Evolutionary conservation across 2,888 invertebrate genomes (phyloP).

Genomic region (Agelastica alni): DNA sequence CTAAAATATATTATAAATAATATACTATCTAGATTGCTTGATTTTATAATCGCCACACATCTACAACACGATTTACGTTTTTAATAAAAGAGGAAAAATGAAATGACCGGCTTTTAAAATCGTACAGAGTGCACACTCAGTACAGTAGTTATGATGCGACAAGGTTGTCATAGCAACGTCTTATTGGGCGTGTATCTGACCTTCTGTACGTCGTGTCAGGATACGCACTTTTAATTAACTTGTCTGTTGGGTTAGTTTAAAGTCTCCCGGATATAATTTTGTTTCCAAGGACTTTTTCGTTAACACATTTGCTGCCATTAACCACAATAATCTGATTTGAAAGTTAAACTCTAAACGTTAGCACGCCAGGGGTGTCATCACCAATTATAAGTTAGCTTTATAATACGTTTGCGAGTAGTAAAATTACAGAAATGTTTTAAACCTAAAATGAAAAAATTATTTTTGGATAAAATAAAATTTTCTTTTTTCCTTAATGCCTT

Average conservation of each 20-base stretch:
- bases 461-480: no score
- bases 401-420: no score
- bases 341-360: no score
- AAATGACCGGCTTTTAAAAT: not conserved
- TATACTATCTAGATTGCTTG: no score
- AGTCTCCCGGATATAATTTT: slow-evolving; percentile 7
- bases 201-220: slow-evolving; percentile 13
- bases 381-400: no score
- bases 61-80: no score
- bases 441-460: no score
- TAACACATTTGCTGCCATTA: not conserved
- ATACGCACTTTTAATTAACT: slow-evolving; percentile 9
- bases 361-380: no score
- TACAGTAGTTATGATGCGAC: slow-evolving; percentile 34
- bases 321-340: not conserved
- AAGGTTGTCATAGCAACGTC: slow-evolving; percentile 41
- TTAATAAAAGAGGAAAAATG: not conserved
- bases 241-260: slow-evolving; percentile 8
- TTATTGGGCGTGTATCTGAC: slow-evolving; percentile 39
- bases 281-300: not conserved
- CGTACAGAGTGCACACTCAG: not conserved
- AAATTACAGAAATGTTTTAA: no score
- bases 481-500: no score
- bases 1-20: no score
- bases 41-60: no score